A percentile compares a stretch with the other conserved stretches of the same genome.
These are phyloP conservation scores for Hypena proboscidalis DNA, from an alignment of 2,888 invertebrate species.

Conservation along the genomic window DNA sequence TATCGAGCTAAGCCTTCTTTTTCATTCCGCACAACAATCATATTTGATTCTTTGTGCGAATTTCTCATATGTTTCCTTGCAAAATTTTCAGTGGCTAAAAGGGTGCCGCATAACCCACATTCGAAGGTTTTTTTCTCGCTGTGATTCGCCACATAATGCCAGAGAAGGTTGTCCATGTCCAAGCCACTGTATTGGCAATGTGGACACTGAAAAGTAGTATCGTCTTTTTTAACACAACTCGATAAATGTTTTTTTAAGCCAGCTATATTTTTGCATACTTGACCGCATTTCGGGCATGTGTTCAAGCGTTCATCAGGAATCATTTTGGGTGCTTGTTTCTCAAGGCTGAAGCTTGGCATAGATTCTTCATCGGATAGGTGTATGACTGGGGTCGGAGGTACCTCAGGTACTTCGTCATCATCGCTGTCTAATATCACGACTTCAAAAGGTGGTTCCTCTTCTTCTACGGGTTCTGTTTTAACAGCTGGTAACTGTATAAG, in stretches of 20 bases:
- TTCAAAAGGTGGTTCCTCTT: conserved; percentile 10
- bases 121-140: conserved; percentile 23
- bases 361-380: conserved; percentile 55
- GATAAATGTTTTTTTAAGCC: conserved; percentile 58
- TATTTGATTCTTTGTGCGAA: conserved; percentile 40
- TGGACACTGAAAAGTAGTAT: conserved; percentile 22
- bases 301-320: conserved; percentile 30
- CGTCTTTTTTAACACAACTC: too few species aligned
- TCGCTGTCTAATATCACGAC: conserved; percentile 73
- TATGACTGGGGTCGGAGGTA: conserved; percentile 32
- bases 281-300: conserved; percentile 59
- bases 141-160: conserved; percentile 52
- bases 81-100: background rate
- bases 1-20: conserved; percentile 7
- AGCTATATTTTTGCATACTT: conserved; percentile 26
- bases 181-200: conserved; percentile 25
- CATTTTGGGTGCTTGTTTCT: conserved; percentile 11
- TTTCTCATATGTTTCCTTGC: conserved; percentile 50
- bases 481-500: conserved; percentile 24
- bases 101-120: conserved; percentile 50
- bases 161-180: conserved; percentile 37
- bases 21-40: background rate
- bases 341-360: background rate
- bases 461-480: conserved; percentile 49
- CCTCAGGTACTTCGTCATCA: conserved; percentile 58